Conservation (phyloP, 2,797 vertebrate species). For the Hephaestus fuliginosus region DNA sequence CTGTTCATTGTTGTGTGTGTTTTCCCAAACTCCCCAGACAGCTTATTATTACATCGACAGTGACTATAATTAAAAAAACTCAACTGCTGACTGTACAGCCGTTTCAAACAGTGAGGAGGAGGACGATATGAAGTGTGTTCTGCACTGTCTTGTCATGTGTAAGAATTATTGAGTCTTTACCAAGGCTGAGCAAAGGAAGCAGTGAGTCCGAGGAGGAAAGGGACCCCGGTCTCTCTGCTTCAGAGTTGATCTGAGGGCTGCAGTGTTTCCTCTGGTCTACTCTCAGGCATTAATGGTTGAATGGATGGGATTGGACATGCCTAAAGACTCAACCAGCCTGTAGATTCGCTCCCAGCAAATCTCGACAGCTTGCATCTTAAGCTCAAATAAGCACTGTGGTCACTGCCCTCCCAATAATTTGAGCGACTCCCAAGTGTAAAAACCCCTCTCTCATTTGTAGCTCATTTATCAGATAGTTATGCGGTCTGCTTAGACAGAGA, state of each 20-base stretch:
- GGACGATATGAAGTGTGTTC: constrained; percentile 34
- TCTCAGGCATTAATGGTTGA: constrained; percentile 85
- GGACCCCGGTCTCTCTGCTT: constrained; percentile 58
- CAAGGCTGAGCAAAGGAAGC: constrained; percentile 43
- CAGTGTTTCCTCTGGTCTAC: constrained; percentile 80
- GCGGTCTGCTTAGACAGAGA: constrained; percentile 48
- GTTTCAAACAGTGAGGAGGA: constrained; percentile 44
- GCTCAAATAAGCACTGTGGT: constrained; percentile 75
- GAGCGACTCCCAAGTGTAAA: constrained; percentile 68
- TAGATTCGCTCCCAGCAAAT: constrained; percentile 75
- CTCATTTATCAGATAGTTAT: constrained; percentile 68
- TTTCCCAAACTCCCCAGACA: constrained; percentile 35
- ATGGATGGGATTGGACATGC: constrained; percentile 84
- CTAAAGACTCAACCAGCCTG: constrained; percentile 77
- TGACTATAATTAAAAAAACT: constrained; percentile 47
- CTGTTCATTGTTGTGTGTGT: constrained; percentile 26
- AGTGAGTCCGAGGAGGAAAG: constrained; percentile 57
- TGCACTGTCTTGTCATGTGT: constrained; percentile 61
- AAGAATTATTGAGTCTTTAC: constrained; percentile 59
- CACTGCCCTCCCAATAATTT: constrained; percentile 73
- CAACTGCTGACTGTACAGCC: constrained; percentile 42
- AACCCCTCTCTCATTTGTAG: constrained; percentile 62
- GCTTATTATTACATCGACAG: constrained; percentile 40
- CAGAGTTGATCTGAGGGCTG: constrained; percentile 71
- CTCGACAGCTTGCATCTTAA: constrained; percentile 75